Evolutionary conservation across 2,888 invertebrate genomes (phyloP).

Genomic region (Plebejus anna): DNA sequence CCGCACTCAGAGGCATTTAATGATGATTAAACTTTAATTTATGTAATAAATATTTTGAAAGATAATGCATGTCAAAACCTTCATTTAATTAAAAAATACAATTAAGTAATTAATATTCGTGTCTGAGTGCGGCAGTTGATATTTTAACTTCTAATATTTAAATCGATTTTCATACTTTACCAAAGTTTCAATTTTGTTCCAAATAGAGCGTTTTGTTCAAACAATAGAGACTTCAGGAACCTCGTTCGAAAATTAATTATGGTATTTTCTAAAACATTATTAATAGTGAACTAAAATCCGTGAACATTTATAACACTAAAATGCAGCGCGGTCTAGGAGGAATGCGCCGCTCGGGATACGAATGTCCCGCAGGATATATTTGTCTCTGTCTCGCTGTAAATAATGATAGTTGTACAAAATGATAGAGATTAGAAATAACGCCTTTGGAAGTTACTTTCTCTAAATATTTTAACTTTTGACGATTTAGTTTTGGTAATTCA

Average conservation of each 20-base stretch:
- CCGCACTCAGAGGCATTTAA: too few relatives aligned
- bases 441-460: neutral
- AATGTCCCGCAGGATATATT: slow-evolving; percentile 9
- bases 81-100: too few relatives aligned
- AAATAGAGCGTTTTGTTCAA: neutral
- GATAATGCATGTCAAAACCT: too few relatives aligned
- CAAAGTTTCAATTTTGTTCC: neutral
- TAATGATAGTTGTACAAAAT: neutral
- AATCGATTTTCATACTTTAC: neutral
- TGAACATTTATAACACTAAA: slow-evolving; percentile 12
- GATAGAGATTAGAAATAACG: neutral
- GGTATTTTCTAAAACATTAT: neutral
- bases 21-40: too few relatives aligned
- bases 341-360: neutral
- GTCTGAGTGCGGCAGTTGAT: too few relatives aligned
- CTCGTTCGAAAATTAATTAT: neutral
- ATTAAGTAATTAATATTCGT: too few relatives aligned
- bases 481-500: neutral
- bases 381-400: neutral
- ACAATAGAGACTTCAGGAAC: neutral
- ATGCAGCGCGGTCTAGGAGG: neutral
- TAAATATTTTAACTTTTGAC: neutral
- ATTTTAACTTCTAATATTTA: neutral
- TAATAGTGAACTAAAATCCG: slow-evolving; percentile 2
- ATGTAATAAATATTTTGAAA: too few relatives aligned